phyloP scores from a whole-genome alignment of 2,888 invertebrate species.

The Acrobasis repandana region DNA sequence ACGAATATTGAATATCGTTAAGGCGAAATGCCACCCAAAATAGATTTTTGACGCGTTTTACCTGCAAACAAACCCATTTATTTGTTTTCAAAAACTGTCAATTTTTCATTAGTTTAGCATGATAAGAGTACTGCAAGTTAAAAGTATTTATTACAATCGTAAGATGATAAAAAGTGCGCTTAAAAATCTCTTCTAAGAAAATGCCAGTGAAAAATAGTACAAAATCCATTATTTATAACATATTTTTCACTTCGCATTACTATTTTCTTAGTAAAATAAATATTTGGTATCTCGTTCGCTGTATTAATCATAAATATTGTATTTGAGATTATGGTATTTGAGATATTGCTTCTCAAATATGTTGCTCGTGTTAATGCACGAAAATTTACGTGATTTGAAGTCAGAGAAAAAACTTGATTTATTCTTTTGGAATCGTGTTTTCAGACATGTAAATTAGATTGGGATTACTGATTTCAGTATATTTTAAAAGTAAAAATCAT shows the following conservation, averaged over 20 bases:
- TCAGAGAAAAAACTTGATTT: background rate
- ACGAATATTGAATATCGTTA: too few relatives aligned
- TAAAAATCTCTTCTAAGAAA: background rate
- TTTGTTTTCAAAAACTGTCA: too few relatives aligned
- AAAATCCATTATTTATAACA: background rate
- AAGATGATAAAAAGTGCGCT: too few relatives aligned
- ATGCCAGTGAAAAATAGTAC: background rate
- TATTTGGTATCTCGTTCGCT: constrained; percentile 1
- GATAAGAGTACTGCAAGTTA: too few relatives aligned
- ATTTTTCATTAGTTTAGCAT: too few relatives aligned
- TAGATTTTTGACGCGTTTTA: too few relatives aligned
- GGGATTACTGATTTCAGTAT: background rate
- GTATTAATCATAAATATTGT: background rate
- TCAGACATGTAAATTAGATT: background rate
- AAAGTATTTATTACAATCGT: too few relatives aligned
- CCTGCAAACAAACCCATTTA: too few relatives aligned
- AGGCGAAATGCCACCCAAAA: too few relatives aligned
- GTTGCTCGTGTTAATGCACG: background rate
- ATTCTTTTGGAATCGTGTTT: background rate
- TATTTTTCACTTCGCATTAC: background rate
- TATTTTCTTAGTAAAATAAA: background rate
- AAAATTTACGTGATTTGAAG: background rate
- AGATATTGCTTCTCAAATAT: background rate
- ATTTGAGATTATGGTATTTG: background rate
- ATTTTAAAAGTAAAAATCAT: too few relatives aligned